Evolutionary conservation across 2,113 vertebrate genomes (phyloP).

Genomic region (Sterrhoptilus dennistouni): DNA sequence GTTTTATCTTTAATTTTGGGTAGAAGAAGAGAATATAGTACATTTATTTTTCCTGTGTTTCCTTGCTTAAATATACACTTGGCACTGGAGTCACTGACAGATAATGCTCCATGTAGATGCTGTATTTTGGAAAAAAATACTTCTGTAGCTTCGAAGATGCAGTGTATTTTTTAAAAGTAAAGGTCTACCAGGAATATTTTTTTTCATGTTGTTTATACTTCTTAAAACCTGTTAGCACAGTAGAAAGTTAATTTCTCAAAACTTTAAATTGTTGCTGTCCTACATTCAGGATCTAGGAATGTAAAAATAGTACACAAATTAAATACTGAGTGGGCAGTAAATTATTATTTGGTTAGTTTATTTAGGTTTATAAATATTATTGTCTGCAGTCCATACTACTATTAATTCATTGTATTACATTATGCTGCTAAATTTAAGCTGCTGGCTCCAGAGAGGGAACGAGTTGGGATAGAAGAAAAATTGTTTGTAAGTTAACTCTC

Average conservation of each 20-base stretch:
- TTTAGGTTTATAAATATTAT: constrained; percentile 36
- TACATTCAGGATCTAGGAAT: not conserved
- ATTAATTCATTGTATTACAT: not conserved
- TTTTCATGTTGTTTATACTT: not conserved
- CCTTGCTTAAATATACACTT: not conserved
- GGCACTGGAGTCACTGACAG: not conserved
- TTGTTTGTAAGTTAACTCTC: not conserved
- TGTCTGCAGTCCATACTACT: constrained; percentile 9
- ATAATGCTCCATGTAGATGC: not conserved
- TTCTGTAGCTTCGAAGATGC: not conserved
- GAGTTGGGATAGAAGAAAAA: not conserved
- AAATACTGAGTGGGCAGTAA: not conserved
- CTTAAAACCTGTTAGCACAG: not conserved
- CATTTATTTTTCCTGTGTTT: constrained; percentile 13
- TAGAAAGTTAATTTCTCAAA: not conserved
- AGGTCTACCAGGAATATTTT: not conserved
- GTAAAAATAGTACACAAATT: not conserved
- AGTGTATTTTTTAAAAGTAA: not conserved
- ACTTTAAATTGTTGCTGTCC: not conserved
- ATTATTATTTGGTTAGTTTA: constrained; percentile 13
- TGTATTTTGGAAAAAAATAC: not conserved
- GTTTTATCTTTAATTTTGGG: not conserved
- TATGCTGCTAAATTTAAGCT: not conserved
- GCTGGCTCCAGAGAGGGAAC: not conserved
- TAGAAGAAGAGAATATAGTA: not conserved